Conservation (phyloP, 2,797 vertebrate species). For the Phalloptychus januarius region DNA sequence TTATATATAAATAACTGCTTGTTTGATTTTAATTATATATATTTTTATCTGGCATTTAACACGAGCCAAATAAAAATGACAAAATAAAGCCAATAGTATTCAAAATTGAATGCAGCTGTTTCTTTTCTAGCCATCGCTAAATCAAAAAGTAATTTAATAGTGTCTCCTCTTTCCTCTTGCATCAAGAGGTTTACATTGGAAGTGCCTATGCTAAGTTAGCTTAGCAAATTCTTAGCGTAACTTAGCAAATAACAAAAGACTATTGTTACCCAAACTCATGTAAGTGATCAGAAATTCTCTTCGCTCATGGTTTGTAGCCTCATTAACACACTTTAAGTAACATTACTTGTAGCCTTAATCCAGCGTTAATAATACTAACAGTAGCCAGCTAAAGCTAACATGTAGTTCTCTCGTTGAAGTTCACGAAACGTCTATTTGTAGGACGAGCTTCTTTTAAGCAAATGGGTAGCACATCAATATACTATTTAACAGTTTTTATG, state of each 20-base stretch:
- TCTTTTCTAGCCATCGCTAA: slow-evolving; percentile 59
- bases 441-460: background rate
- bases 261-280: background rate
- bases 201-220: background rate
- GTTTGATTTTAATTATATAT: background rate
- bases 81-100: background rate
- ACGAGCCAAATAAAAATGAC: background rate
- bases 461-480: background rate
- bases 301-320: background rate
- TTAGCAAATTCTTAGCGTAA: background rate
- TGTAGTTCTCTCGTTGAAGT: slow-evolving; percentile 10
- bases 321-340: background rate
- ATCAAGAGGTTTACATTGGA: background rate
- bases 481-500: background rate
- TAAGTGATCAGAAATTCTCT: background rate
- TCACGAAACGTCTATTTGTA: background rate
- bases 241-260: background rate
- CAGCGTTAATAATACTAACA: background rate
- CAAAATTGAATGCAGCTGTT: slow-evolving; percentile 43
- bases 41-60: background rate
- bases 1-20: background rate
- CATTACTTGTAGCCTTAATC: too few relatives aligned
- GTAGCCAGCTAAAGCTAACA: slow-evolving; percentile 36
- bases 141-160: slow-evolving; percentile 1
- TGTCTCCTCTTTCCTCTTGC: background rate